A percentile compares a stretch with the other conserved stretches of the same genome.
These are phyloP conservation scores for Bagarius yarrelli DNA, from an alignment of 2,113 vertebrate species.

Conservation along the genomic window DNA sequence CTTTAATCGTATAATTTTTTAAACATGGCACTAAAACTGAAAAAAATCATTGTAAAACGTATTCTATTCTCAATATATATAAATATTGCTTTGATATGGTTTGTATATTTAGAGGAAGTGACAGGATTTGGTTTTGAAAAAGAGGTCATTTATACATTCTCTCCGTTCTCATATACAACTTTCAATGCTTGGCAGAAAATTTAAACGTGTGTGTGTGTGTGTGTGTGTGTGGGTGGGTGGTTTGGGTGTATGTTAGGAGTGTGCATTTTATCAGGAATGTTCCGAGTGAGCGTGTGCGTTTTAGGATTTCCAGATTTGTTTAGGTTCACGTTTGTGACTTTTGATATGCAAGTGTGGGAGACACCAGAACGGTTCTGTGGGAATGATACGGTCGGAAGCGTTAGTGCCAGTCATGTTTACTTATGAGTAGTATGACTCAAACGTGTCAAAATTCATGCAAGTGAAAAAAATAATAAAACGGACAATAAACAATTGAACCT, in stretches of 20 bases:
- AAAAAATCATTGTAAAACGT: slow-evolving; percentile 20
- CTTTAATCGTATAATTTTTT: too few relatives aligned
- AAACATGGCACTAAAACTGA: background rate
- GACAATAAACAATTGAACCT: slow-evolving; percentile 66
- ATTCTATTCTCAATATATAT: background rate
- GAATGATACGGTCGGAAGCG: slow-evolving; percentile 55
- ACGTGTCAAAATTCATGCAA: slow-evolving; percentile 69
- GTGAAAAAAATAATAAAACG: slow-evolving; percentile 69
- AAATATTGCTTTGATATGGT: too few relatives aligned
- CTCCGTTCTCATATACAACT: slow-evolving; percentile 15
- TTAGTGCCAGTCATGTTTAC: slow-evolving; percentile 68
- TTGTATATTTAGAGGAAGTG: background rate
- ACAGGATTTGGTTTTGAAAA: background rate
- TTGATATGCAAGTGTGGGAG: slow-evolving; percentile 71
- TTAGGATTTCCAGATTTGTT: slow-evolving; percentile 69
- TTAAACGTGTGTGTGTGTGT: slow-evolving; percentile 15
- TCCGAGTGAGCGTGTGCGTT: slow-evolving; percentile 63
- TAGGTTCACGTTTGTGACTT: slow-evolving; percentile 65
- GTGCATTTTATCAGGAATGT: slow-evolving; percentile 56
- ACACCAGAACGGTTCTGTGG: slow-evolving; percentile 35
- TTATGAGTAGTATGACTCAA: slow-evolving; percentile 63
- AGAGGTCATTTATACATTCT: slow-evolving; percentile 7
- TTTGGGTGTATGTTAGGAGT: too few relatives aligned
- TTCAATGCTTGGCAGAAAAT: slow-evolving; percentile 41
- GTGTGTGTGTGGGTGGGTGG: slow-evolving; percentile 56